Evolutionary conservation across 2,888 invertebrate species (phyloP).

Genomic region (Eupithecia abbreviata): DNA sequence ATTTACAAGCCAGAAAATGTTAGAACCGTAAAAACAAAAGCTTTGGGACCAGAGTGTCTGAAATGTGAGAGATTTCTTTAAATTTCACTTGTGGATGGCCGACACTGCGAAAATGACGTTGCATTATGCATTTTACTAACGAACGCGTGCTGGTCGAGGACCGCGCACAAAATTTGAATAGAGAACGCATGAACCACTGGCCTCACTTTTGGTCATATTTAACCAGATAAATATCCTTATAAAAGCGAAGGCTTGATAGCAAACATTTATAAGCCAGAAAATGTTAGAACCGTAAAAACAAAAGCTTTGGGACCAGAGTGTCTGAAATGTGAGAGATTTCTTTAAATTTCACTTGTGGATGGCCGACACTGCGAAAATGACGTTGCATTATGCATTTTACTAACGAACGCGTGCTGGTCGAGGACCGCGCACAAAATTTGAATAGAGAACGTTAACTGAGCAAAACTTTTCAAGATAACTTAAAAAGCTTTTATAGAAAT

Average conservation of each 20-base stretch:
- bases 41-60: slow-evolving; percentile 38
- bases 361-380: slow-evolving; percentile 55
- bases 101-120: slow-evolving; percentile 60
- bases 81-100: slow-evolving; percentile 63
- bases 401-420: slow-evolving; percentile 73
- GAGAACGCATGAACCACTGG: slow-evolving; percentile 49
- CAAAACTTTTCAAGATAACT: slow-evolving; percentile 57
- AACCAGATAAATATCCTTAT: neutral
- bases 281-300: slow-evolving; percentile 33
- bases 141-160: slow-evolving; percentile 66
- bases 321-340: slow-evolving; percentile 50
- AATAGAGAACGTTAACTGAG: slow-evolving; percentile 66
- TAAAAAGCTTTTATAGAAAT: slow-evolving; percentile 51
- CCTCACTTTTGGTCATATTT: neutral
- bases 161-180: slow-evolving; percentile 70
- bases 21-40: slow-evolving; percentile 35
- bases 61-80: slow-evolving; percentile 55
- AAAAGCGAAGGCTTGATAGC: neutral
- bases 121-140: slow-evolving; percentile 80
- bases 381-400: slow-evolving; percentile 78
- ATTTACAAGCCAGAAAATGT: neutral
- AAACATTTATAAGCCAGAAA: neutral
- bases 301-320: slow-evolving; percentile 35
- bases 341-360: slow-evolving; percentile 66
- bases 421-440: slow-evolving; percentile 66